These are phyloP conservation scores for Patiria pectinifera DNA, from an alignment of 53 echinoderm and acorn worm species.

Conservation along the genomic window DNA sequence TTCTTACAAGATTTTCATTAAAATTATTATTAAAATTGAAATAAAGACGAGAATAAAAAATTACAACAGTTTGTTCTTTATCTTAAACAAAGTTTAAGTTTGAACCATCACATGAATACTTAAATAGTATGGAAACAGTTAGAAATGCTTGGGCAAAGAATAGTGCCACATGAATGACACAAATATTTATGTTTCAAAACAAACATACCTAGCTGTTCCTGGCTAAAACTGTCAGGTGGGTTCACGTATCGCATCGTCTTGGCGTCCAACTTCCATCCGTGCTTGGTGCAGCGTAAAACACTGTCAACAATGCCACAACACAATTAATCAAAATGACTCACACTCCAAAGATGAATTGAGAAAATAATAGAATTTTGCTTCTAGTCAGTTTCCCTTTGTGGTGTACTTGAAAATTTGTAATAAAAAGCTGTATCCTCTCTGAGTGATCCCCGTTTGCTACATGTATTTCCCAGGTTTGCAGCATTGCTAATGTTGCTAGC, in stretches of 20 bases:
- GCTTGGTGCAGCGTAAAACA: conserved; percentile 88
- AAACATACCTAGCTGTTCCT: conserved; percentile 89
- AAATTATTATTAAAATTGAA: too few species aligned
- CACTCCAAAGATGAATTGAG: neutral
- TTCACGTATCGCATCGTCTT: conserved; percentile 91
- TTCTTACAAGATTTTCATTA: too few species aligned
- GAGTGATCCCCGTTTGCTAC: neutral
- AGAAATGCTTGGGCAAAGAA: too few species aligned
- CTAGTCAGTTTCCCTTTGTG: too few species aligned
- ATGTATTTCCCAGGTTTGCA: neutral
- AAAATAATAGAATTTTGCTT: too few species aligned
- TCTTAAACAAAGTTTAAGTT: too few species aligned
- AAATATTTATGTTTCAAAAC: neutral
- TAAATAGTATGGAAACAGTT: too few species aligned
- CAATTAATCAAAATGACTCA: too few species aligned
- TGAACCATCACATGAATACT: too few species aligned
- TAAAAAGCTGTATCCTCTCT: neutral
- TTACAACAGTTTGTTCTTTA: too few species aligned
- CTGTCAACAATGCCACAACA: conserved; percentile 33
- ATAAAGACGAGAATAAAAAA: too few species aligned
- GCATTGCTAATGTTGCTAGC: neutral
- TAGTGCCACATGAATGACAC: neutral
- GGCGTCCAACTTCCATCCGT: conserved; percentile 93
- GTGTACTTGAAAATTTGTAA: too few species aligned
- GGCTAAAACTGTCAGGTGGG: conserved; percentile 93